These are phyloP conservation scores for Papilio demoleus DNA, from an alignment of 2,888 invertebrate species.

Conservation along the genomic window DNA sequence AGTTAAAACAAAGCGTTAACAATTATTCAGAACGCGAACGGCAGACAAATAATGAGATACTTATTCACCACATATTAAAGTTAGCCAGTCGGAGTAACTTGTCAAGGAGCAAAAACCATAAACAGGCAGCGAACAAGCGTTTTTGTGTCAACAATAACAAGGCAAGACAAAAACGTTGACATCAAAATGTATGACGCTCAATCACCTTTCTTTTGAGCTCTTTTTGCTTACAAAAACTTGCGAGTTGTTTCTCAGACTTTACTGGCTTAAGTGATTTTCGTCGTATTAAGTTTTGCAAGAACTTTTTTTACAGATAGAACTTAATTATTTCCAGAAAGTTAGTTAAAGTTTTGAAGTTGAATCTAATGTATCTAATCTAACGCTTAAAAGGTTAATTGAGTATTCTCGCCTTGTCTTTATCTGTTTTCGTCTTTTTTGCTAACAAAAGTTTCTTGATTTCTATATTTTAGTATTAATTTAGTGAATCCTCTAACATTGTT, in stretches of 20 bases:
- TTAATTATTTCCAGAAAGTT: conserved; percentile 63
- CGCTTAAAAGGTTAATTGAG: conserved; percentile 26
- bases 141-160: conserved; percentile 72
- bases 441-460: conserved; percentile 3
- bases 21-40: conserved; percentile 47
- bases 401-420: conserved; percentile 26
- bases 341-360: conserved; percentile 43
- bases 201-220: conserved; percentile 57
- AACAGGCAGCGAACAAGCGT: conserved; percentile 69
- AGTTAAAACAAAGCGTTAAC: conserved; percentile 44
- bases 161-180: conserved; percentile 67
- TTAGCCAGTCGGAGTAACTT: conserved; percentile 67
- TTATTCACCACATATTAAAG: conserved; percentile 74
- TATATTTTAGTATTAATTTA: background rate
- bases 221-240: conserved; percentile 66
- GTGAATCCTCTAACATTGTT: no score
- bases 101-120: conserved; percentile 75
- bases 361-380: conserved; percentile 27
- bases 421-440: conserved; percentile 38
- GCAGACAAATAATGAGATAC: conserved; percentile 71
- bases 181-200: conserved; percentile 78
- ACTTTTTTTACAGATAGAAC: conserved; percentile 57
- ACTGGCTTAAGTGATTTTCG: conserved; percentile 57
- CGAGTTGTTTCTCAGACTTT: conserved; percentile 61
- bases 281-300: conserved; percentile 68